Evolutionary conservation across 53 echinoderm and acorn worm species (phyloP).

Genomic region (Actinopyga echinites): DNA sequence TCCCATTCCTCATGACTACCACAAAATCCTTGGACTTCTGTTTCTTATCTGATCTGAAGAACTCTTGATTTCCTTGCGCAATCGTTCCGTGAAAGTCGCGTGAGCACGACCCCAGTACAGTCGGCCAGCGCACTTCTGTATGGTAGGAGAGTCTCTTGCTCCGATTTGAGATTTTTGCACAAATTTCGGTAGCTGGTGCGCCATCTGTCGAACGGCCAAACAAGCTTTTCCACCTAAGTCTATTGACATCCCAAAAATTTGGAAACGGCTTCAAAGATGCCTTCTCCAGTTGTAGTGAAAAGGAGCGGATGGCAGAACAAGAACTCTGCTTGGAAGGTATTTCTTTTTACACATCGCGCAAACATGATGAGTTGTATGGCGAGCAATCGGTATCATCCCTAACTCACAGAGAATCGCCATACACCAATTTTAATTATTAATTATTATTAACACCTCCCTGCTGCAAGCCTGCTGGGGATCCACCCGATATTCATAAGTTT

Average conservation of each 20-base stretch:
- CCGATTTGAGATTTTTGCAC: not conserved
- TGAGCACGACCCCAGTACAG: not conserved
- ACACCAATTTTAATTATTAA: no score
- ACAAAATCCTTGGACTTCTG: slow-evolving; percentile 2
- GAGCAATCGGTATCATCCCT: no score
- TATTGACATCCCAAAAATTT: not conserved
- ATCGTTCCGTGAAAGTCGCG: not conserved
- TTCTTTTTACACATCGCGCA: not conserved
- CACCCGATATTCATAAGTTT: no score
- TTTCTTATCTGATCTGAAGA: not conserved
- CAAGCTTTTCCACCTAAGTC: not conserved
- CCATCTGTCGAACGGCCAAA: not conserved
- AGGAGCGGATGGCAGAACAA: not conserved
- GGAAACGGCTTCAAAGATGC: not conserved
- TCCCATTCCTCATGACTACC: not conserved
- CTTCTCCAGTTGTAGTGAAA: not conserved
- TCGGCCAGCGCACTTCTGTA: no score
- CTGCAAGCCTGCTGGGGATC: no score
- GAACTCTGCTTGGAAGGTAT: not conserved
- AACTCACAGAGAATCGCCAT: no score
- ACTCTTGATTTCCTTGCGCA: not conserved
- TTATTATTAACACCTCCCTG: no score
- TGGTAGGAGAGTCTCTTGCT: not conserved
- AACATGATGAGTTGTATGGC: no score
- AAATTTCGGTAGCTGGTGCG: not conserved